phyloP scores from a whole-genome alignment of 2,888 invertebrate species.

The Ophion ventricosus region DNA sequence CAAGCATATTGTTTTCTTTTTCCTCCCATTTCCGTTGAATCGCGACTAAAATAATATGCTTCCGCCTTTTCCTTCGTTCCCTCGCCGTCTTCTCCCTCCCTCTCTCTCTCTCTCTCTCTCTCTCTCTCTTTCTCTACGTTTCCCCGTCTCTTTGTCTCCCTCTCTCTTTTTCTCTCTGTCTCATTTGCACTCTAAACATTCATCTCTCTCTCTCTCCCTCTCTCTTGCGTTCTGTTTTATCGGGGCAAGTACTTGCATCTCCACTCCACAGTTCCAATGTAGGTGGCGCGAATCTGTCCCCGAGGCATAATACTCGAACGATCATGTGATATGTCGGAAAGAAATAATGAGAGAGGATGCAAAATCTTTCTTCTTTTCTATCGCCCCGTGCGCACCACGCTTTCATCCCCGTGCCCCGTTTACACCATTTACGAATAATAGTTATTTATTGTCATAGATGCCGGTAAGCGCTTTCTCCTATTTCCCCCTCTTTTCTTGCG shows the following conservation, averaged over 20 bases:
- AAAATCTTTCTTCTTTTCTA: constrained; percentile 5
- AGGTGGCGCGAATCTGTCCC: constrained; percentile 62
- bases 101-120: constrained; percentile 42
- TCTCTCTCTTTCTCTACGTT: constrained; percentile 5
- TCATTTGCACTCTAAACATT: not conserved
- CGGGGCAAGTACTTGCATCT: constrained; percentile 31
- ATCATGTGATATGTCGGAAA: constrained; percentile 72
- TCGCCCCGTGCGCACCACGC: constrained; percentile 27
- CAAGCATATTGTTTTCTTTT: constrained; percentile 43
- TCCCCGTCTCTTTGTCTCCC: not conserved
- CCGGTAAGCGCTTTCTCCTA: constrained; percentile 63
- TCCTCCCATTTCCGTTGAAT: constrained; percentile 49
- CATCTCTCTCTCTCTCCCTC: constrained; percentile 10
- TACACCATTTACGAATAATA: constrained; percentile 72
- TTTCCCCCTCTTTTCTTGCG: constrained; percentile 10
- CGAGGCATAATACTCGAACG: constrained; percentile 39
- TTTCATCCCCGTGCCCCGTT: constrained; percentile 41
- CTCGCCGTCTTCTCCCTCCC: constrained; percentile 55
- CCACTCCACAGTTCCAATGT: constrained; percentile 73
- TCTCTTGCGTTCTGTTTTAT: constrained; percentile 17
- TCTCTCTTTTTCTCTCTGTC: constrained; percentile 15
- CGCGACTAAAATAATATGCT: constrained; percentile 73
- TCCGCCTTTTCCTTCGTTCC: constrained; percentile 53
- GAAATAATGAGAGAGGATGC: constrained; percentile 62
- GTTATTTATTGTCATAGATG: constrained; percentile 77